Evolutionary conservation across 2,888 invertebrate genomes (phyloP), one percentile per base, ranked within the genome.

Genomic region (Lasioglossum pauxillum): DNA sequence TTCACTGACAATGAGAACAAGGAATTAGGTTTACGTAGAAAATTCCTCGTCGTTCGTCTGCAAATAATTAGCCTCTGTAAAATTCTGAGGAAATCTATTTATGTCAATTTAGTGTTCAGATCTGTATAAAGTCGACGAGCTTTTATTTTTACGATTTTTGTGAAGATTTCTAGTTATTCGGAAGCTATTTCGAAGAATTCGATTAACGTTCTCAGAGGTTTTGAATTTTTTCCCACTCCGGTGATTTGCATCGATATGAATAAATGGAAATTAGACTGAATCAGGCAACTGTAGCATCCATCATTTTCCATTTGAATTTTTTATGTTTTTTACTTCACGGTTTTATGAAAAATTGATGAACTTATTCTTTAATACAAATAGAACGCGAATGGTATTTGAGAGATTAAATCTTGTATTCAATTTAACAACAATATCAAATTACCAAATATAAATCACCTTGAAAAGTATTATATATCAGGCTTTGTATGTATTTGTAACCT

Each of bases 231-330:
- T 19, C 7, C 60, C 27, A 12, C 27, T 16, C 64, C 2, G 64
- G 16, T 16, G 64, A 64, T 64, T 64, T 64, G 64, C 64, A 64
- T 64, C 64, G 31, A 31, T 64, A 16, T 64, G 64, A 64, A 64
- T 64, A 31, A 64, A 64, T 64, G 31, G 16, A 16, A 64, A 64
- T 64, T 64, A 64, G 16, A 64, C 64, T 64, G 64, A 64, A 64
- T 64, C 64, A 31, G 64, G 64, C 16, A 86, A 64, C 72, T 67
- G 60, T 14, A 12, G 60, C 60, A 46, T 77, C 79, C 57, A 81
- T 84, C 87, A 81, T 64, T 31, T 64, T 7, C 3, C 31, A 31
- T 31, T 64, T 27, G 31, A 64, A 64, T 64, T 31, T 31, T 64
- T 31, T 64, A 64, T 31, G 27, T 31, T 31, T 64, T 16, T n/a